Conservation (phyloP, 1,140 invertebrate species). For the Argopecten irradians region DNA sequence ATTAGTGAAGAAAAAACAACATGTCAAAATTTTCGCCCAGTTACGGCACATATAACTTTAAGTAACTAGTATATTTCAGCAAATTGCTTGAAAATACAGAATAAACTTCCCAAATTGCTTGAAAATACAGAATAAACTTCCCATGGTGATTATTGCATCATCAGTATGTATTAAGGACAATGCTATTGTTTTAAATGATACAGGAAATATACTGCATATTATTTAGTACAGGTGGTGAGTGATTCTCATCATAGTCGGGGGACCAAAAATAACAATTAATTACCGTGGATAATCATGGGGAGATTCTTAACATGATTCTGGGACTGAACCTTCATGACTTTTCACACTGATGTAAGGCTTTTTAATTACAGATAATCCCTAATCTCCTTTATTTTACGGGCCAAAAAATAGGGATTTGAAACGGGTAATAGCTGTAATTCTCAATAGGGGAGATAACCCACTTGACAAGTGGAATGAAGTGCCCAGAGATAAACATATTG, state of each 20-base stretch:
- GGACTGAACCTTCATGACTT: background rate
- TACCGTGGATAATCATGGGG: background rate
- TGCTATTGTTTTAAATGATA: background rate
- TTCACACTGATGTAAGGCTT: background rate
- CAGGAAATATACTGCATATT: background rate
- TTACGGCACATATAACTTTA: no score
- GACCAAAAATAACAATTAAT: background rate
- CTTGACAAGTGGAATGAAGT: slow-evolving; percentile 4
- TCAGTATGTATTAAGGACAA: no score
- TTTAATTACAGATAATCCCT: slow-evolving; percentile 18
- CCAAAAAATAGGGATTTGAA: background rate
- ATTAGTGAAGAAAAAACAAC: no score
- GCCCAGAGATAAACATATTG: slow-evolving; percentile 9
- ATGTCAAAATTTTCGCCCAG: no score
- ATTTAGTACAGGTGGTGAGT: background rate
- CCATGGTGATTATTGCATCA: no score
- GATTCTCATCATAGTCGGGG: background rate
- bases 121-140: no score
- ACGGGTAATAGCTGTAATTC: background rate
- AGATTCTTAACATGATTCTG: background rate
- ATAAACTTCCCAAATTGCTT: no score
- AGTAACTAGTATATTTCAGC: no score
- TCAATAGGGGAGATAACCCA: slow-evolving; percentile 15
- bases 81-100: no score
- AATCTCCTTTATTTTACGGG: background rate